Base-by-base conservation (phyloP, 2,888 invertebrate species). In the Lepidocyrtinus sp. region DNA sequence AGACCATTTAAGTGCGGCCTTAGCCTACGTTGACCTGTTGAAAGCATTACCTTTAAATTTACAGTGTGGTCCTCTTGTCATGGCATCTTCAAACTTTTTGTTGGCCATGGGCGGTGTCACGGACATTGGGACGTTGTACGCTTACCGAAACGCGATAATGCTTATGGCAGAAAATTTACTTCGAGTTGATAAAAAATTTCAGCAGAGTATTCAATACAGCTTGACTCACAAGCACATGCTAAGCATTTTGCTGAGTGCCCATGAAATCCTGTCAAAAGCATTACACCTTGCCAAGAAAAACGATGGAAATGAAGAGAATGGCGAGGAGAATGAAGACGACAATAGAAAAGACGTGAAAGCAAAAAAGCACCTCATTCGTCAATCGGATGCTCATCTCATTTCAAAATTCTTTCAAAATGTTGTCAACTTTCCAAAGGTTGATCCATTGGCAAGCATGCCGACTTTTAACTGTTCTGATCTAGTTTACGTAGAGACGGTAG, bases 191-290 rank as follows among this genome's bases (percentile, higher is more conserved):
- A 45, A 68, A 19, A 80, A 83, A 27, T 72, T 76, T n/a, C 82
- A 83, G 27, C 78, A 81, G 15, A 79, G 79, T 0, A 82, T 85
- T 73, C 85, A 85, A 55, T 81, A 82, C 65, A 78, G 83, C 12
- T 74, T 85, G 2, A 85, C 83, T 0, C 85, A 85, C 70, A 85
- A 85, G 63, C 83, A 83, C 59, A 85, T 85, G 83, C 79, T 85
- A 1, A 79, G 79, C 27, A 78, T 85, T 12, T 19, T 83, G 21
- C 27, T 85, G 19, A 76, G 75, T 45, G 78, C 83, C 19, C 81
- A 85, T 63, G 81, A 83, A 70, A 82, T 81, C 27, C 69, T 85
- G 24, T 82, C 85, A 0, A 77, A 82, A 62, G 78, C 79, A 17
- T 21, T 82, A 26, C 19, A 27, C 15, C 25, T 19, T 12, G 68